A percentile compares a stretch with the other conserved stretches of the same genome.
phyloP scores from a whole-genome alignment of 2,113 vertebrate genomes.

The Lonchura striata region DNA sequence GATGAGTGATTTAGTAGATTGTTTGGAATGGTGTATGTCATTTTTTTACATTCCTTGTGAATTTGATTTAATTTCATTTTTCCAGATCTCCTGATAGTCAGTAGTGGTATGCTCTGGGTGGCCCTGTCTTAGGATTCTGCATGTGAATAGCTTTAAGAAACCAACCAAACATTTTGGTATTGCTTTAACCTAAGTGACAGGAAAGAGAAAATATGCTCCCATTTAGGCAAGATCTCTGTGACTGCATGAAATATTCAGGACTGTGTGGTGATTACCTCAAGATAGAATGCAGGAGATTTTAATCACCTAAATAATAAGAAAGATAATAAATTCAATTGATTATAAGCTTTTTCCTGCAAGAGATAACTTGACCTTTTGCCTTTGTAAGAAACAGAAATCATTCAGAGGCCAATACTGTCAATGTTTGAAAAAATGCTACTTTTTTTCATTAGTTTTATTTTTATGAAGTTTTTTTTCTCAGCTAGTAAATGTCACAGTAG shows the following conservation, averaged over 20 bases:
- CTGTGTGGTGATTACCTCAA: neutral
- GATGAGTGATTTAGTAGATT: neutral
- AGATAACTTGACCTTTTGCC: neutral
- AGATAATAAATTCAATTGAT: neutral
- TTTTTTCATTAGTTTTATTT: neutral
- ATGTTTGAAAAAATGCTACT: neutral
- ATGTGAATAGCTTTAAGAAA: neutral
- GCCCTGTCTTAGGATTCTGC: constrained; percentile 35
- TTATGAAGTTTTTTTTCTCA: neutral
- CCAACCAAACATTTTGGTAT: neutral
- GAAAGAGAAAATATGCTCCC: neutral
- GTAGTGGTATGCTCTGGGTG: constrained; percentile 35
- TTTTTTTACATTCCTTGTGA: neutral
- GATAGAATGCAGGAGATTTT: neutral
- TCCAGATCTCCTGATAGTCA: neutral
- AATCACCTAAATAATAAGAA: neutral
- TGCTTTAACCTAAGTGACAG: neutral
- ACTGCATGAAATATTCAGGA: neutral
- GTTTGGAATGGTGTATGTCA: neutral
- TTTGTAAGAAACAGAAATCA: neutral
- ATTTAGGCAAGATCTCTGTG: neutral
- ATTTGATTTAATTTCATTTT: neutral
- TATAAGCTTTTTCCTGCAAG: neutral
- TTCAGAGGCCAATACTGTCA: neutral
- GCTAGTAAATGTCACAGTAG: neutral